Base-by-base conservation (phyloP, 2,797 vertebrate genomes). In the Manis javanica region DNA sequence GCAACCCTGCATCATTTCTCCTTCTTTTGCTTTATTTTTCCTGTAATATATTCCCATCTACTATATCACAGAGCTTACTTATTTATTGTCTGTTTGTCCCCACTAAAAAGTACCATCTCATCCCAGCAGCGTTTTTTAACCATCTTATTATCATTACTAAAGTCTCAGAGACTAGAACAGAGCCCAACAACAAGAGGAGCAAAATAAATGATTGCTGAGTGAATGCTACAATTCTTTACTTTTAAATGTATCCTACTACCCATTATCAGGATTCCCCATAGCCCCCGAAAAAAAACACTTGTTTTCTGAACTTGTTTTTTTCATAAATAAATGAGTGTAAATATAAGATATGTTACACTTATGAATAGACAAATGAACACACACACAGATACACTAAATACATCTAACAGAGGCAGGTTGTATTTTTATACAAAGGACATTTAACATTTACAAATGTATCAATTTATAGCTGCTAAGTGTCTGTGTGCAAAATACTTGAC, bases 211-310 rank as follows among this genome's bases (percentile, higher is more conserved):
- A 42, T 49, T 89, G 83, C 11, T 92, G 12, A 96, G 64, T 83
- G 74, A 96, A 92, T 79, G 37, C 49, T 96, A 61, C 2, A 79
- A 69, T 93, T 77, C 1, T 92, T 83, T 87, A 83, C 57, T 57
- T 86, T 88, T 94, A 92, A 85, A 68, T 49, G 14, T 61, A 69
- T 34, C 77, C 23, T 61, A 82, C 49, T 78, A 42, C 23, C 5
- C 13, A 87, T 83, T 55, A 78, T 88, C 49, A 90, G 9, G 71
- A 94, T 57, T 26, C 13, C 14, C 46, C n/a, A 6, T 59, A 72
- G 42, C 23, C 10, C 23, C 12, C 5, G 14, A 75, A 19, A 90
- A 96, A 94, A 79, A 31, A 10, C 12, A 63, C 34, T 77, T 71
- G 14, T 86, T 93, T 96, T 93, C 49, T 83, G 7, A 77, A 87